Evolutionary conservation across 2,888 invertebrate genomes (phyloP).

Genomic region (Toxonevra muliebris): DNA sequence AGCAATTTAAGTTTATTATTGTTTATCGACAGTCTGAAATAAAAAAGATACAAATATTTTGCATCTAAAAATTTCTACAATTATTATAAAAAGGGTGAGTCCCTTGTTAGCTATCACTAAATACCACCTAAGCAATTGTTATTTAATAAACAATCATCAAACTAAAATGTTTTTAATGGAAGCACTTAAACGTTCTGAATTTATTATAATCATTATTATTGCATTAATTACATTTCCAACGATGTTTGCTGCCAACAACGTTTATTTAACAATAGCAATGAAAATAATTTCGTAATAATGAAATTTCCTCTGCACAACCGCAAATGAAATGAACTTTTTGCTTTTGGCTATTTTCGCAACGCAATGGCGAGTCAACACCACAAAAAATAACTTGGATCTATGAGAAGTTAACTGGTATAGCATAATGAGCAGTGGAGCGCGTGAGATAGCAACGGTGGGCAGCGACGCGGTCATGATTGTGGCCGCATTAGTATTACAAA

Average conservation of each 20-base stretch:
- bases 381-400: too few species aligned
- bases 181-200: neutral
- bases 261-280: constrained; percentile 16
- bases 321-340: constrained; percentile 14
- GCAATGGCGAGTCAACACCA: too few species aligned
- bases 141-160: too few species aligned
- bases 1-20: too few species aligned
- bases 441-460: neutral
- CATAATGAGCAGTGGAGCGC: neutral
- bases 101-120: too few species aligned
- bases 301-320: neutral
- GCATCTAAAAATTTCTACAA: too few species aligned
- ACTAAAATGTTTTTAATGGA: too few species aligned
- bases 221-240: neutral
- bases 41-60: too few species aligned
- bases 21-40: too few species aligned
- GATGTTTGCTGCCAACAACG: constrained; percentile 6
- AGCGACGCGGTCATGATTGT: neutral
- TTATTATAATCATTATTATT: neutral
- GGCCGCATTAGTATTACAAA: neutral
- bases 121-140: too few species aligned
- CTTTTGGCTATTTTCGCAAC: constrained; percentile 9
- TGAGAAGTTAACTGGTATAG: neutral
- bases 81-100: too few species aligned
- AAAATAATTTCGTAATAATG: neutral